phyloP scores from a whole-genome alignment of 2,113 vertebrate species.

The Murina feae region DNA sequence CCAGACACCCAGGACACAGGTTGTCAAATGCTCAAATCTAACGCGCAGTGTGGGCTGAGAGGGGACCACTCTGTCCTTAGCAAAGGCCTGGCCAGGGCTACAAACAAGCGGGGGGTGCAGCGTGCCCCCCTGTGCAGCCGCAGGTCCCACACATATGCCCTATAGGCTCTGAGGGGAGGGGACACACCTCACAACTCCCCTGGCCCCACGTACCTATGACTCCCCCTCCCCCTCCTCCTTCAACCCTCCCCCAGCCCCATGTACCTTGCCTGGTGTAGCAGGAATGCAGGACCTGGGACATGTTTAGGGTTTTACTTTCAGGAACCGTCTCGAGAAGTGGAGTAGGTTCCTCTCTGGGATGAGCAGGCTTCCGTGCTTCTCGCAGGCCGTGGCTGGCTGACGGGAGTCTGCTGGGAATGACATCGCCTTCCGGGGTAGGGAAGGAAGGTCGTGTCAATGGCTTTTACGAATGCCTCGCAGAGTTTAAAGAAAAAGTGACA shows the following conservation, averaged over 20 bases:
- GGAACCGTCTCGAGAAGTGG: neutral
- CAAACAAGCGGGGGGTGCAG: neutral
- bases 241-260: too few species aligned
- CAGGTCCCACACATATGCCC: neutral
- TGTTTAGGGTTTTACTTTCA: neutral
- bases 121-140: neutral
- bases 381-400: too few species aligned
- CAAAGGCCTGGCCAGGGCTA: neutral
- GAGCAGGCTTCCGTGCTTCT: neutral
- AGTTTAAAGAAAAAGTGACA: neutral
- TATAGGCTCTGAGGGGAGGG: neutral
- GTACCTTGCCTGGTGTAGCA: neutral
- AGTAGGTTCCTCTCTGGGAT: neutral
- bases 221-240: too few species aligned
- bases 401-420: neutral
- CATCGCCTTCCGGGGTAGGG: neutral
- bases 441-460: neutral
- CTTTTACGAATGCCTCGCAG: neutral
- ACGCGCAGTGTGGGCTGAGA: neutral
- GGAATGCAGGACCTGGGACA: neutral
- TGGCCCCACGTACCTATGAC: too few species aligned
- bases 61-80: neutral
- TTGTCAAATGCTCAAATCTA: neutral
- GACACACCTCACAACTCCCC: neutral
- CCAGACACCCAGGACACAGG: neutral